These are phyloP conservation scores for Pygoscelis antarcticus DNA, from an alignment of 2,113 vertebrate genomes.

Conservation along the genomic window DNA sequence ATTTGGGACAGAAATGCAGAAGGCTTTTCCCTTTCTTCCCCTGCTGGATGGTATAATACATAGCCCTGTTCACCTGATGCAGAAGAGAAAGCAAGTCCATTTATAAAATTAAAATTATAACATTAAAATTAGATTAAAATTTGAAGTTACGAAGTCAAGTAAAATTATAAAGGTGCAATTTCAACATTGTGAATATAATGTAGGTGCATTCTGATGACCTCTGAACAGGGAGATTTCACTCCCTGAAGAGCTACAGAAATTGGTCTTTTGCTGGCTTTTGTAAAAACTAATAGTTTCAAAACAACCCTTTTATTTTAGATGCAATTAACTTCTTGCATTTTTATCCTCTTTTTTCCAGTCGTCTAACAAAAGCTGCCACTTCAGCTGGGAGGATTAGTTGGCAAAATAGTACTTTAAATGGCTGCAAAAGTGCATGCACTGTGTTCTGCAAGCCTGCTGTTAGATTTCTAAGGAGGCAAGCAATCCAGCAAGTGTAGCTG, in stretches of 20 bases:
- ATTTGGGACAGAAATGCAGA: not conserved
- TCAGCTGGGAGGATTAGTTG: not conserved
- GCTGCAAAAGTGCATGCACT: not conserved
- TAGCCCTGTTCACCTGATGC: not conserved
- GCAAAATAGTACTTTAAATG: not conserved
- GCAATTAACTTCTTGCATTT: not conserved
- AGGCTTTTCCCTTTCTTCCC: not conserved
- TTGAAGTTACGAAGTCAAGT: not conserved
- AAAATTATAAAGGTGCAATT: not conserved
- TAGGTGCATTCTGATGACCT: not conserved
- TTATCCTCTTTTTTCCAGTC: not conserved
- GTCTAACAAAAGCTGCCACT: not conserved
- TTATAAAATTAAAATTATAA: not conserved
- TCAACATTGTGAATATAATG: not conserved
- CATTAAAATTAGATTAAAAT: not conserved
- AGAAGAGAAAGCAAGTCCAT: not conserved
- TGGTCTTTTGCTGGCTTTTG: not conserved
- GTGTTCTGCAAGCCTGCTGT: not conserved
- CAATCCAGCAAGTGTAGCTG: fast-evolving
- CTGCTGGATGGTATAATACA: not conserved
- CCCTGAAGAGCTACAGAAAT: not conserved
- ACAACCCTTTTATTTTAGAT: not conserved
- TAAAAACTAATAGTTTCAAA: not conserved
- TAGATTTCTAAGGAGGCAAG: not conserved
- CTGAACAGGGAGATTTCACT: not conserved